Evolutionary conservation across 1,140 invertebrate genomes (phyloP).

Genomic region (Nomia melanderi): DNA sequence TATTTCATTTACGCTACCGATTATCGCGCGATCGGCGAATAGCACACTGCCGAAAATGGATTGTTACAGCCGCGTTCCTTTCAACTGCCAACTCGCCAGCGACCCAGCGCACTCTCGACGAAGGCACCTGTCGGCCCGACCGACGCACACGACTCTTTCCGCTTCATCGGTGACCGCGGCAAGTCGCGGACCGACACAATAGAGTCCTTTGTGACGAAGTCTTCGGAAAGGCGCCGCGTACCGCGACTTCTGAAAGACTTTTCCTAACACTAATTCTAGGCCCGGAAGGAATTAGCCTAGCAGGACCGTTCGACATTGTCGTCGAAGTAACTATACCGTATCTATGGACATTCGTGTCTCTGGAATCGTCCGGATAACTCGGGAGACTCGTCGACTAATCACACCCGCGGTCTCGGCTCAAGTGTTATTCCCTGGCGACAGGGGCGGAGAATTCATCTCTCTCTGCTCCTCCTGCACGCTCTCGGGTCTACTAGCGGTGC

Average conservation of each 20-base stretch:
- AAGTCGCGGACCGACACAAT: no score
- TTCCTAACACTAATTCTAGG: conserved; percentile 7
- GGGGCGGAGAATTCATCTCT: conserved; percentile 72
- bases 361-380: no score
- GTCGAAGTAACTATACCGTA: neutral
- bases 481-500: conserved; percentile 78
- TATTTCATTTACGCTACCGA: no score
- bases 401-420: conserved; percentile 58
- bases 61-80: no score
- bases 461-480: conserved; percentile 78
- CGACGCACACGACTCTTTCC: no score
- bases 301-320: no score
- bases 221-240: no score
- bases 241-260: conserved; percentile 27
- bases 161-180: neutral
- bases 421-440: conserved; percentile 78
- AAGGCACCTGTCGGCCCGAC: conserved; percentile 40
- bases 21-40: no score
- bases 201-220: no score
- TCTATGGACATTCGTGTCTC: neutral
- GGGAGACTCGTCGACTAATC: conserved; percentile 6
- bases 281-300: neutral
- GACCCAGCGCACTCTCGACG: no score
- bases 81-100: no score
- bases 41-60: no score